phyloP scores from a whole-genome alignment of 2,888 invertebrate genomes.

The Torymus texanus region DNA sequence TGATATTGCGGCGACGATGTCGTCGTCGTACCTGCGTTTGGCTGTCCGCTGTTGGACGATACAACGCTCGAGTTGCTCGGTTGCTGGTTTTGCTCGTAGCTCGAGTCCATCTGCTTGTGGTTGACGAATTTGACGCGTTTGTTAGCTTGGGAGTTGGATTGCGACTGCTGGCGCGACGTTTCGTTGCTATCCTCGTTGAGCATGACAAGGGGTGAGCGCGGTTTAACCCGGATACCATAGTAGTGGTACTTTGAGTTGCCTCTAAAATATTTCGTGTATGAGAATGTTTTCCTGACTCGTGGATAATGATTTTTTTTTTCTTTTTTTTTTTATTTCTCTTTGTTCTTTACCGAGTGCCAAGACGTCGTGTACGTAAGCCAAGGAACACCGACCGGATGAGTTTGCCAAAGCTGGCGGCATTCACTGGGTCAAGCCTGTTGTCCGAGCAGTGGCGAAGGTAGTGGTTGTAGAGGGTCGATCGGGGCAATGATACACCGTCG shows the following conservation, averaged over 20 bases:
- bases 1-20: slow-evolving; percentile 77
- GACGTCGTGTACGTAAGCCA: slow-evolving; percentile 93
- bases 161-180: slow-evolving; percentile 70
- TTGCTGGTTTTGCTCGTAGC: slow-evolving; percentile 68
- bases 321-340: no score
- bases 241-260: slow-evolving; percentile 99
- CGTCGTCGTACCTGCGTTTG: no score
- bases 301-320: no score
- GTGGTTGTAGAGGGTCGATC: slow-evolving; percentile 97
- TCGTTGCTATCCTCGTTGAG: slow-evolving; percentile 75
- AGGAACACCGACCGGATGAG: slow-evolving; percentile 98
- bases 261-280: slow-evolving; percentile 73
- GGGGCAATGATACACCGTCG: slow-evolving; percentile 93
- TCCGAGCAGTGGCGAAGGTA: slow-evolving; percentile 96
- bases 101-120: slow-evolving; percentile 70
- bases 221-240: slow-evolving; percentile 98
- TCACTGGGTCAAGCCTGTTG: slow-evolving; percentile 97
- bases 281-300: no score
- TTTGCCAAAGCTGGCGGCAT: slow-evolving; percentile 99
- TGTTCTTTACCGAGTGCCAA: slow-evolving; percentile 88
- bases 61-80: slow-evolving; percentile 59
- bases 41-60: slow-evolving; percentile 61
- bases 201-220: slow-evolving; percentile 84
- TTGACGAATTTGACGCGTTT: slow-evolving; percentile 72
- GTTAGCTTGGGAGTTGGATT: slow-evolving; percentile 66